phyloP scores from a whole-genome alignment of 23 tunicate species.

The Halocynthia roretzi region DNA sequence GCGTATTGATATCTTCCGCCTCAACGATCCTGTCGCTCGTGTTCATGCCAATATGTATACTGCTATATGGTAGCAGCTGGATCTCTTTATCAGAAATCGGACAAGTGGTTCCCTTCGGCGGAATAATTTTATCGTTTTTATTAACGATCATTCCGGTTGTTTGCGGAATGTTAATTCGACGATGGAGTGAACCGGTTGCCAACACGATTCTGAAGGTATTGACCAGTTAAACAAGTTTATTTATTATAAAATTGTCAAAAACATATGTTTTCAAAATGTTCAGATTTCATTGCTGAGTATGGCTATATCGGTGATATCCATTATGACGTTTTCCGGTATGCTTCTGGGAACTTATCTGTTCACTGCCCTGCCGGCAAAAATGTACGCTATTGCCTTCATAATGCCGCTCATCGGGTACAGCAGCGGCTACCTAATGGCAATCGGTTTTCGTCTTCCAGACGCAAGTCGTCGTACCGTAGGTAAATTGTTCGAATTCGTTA shows the following conservation, averaged over 20 bases:
- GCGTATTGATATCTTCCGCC: slow-evolving; percentile 55
- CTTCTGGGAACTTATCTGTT: slow-evolving; percentile 43
- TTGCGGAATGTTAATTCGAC: slow-evolving; percentile 41
- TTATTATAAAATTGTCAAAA: not conserved
- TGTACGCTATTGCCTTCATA: slow-evolving; percentile 52
- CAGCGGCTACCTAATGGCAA: slow-evolving; percentile 48
- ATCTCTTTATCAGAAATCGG: slow-evolving; percentile 39
- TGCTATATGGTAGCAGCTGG: slow-evolving; percentile 68
- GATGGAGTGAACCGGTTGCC: slow-evolving; percentile 46
- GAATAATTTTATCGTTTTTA: slow-evolving; percentile 43
- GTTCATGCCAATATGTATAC: slow-evolving; percentile 57
- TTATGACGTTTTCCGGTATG: slow-evolving; percentile 60
- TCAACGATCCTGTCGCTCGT: slow-evolving; percentile 56
- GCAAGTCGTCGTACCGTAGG: slow-evolving; percentile 71
- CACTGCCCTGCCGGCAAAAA: slow-evolving; percentile 32
- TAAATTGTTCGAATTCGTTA: not conserved
- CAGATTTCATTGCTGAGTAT: slow-evolving; percentile 62
- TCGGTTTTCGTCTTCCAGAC: slow-evolving; percentile 52
- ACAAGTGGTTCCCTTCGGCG: slow-evolving; percentile 60
- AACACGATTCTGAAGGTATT: slow-evolving; percentile 50
- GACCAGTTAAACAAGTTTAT: not conserved
- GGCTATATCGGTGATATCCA: slow-evolving; percentile 44
- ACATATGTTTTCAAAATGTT: not conserved
- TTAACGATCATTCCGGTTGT: slow-evolving; percentile 59
- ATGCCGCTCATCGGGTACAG: slow-evolving; percentile 68